phyloP scores from a whole-genome alignment of 2,113 vertebrate species.

The Crocuta crocuta region DNA sequence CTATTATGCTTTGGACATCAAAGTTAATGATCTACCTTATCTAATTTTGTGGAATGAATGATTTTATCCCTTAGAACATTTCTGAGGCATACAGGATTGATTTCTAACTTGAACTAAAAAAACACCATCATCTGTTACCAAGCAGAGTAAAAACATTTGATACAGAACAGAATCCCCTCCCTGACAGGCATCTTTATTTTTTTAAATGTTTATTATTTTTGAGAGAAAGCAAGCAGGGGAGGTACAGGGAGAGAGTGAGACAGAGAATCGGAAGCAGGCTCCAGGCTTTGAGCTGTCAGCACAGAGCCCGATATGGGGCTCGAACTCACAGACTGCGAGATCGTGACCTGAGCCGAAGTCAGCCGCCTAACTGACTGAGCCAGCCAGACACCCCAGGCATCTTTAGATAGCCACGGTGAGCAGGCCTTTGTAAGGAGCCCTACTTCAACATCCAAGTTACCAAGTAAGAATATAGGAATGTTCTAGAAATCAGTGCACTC shows the following conservation, averaged over 20 bases:
- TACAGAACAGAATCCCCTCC: neutral
- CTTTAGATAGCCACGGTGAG: neutral
- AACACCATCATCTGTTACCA: neutral
- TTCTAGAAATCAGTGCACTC: neutral
- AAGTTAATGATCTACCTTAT: neutral
- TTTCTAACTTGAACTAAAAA: conserved; percentile 31
- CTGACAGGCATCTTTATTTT: neutral
- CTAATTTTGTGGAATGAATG: neutral
- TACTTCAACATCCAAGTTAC: neutral
- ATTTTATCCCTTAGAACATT: neutral
- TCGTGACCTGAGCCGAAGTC: too few relatives aligned
- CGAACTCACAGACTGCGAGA: too few relatives aligned
- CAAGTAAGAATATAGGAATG: neutral
- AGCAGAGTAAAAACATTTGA: neutral
- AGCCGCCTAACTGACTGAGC: too few relatives aligned
- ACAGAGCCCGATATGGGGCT: too few relatives aligned
- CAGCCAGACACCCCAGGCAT: neutral
- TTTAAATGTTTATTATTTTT: too few relatives aligned
- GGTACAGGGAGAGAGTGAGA: too few relatives aligned
- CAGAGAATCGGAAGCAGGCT: too few relatives aligned
- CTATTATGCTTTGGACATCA: neutral
- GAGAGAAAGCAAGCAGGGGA: too few relatives aligned
- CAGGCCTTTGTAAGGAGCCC: neutral
- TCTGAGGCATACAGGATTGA: neutral
- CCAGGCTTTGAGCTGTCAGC: too few relatives aligned